phyloP scores from a whole-genome alignment of 2,888 invertebrate species.

The Drosophila barbarae region DNA sequence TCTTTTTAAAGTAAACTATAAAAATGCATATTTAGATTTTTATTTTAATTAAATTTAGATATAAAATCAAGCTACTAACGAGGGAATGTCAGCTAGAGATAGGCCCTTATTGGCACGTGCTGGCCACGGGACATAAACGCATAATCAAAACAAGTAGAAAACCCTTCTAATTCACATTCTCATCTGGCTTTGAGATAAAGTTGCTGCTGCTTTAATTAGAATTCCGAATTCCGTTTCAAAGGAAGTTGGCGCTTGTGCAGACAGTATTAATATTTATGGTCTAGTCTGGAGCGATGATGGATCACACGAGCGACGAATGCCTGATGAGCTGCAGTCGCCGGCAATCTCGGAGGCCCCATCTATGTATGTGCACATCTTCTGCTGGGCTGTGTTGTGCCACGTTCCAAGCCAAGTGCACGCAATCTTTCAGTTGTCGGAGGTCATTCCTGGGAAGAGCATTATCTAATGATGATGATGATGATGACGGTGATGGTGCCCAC shows the following conservation, averaged over 20 bases:
- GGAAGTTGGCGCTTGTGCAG: constrained; percentile 66
- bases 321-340: constrained; percentile 42
- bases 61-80: background rate
- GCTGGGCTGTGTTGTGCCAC: constrained; percentile 29
- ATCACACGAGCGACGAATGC: constrained; percentile 43
- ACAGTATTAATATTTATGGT: constrained; percentile 66
- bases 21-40: too few relatives aligned
- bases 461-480: constrained; percentile 36
- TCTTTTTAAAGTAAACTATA: background rate
- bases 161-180: constrained; percentile 34
- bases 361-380: background rate
- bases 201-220: constrained; percentile 66
- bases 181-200: constrained; percentile 54
- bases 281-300: constrained; percentile 53
- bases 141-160: background rate
- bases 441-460: constrained; percentile 37
- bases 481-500: constrained; percentile 4
- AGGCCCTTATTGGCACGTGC: constrained; percentile 58
- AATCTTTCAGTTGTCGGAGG: constrained; percentile 37
- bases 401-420: constrained; percentile 40
- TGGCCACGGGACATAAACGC: constrained; percentile 32
- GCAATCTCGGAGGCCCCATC: constrained; percentile 22
- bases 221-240: constrained; percentile 69
- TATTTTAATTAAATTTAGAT: background rate
- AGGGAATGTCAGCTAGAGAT: background rate